Percentiles rank a stretch among this genome's conserved stretches.
These are phyloP conservation scores for Halotydeus destructor DNA, from an alignment of 1,140 invertebrate genomes.

Conservation along the genomic window DNA sequence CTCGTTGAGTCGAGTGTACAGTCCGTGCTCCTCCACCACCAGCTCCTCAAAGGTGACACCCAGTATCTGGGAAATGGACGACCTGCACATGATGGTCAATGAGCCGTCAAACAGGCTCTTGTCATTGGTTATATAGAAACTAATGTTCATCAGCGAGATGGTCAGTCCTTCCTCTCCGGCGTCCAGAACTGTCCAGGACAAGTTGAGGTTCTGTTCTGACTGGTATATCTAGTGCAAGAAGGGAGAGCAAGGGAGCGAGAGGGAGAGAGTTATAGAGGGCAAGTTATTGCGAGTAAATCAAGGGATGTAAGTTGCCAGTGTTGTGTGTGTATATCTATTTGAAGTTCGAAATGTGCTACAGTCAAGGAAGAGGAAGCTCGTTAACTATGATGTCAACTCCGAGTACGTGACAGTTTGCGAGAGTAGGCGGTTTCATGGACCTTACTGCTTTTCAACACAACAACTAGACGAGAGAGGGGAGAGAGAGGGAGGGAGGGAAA, in stretches of 20 bases:
- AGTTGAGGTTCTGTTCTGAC: constrained; percentile 1
- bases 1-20: not conserved
- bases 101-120: constrained; percentile 1
- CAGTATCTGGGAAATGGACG: constrained; percentile 4
- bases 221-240: constrained; percentile 1
- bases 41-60: constrained; percentile 5
- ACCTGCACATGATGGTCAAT: not conserved
- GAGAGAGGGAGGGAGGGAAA: no score
- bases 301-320: no score
- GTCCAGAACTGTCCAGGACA: not conserved
- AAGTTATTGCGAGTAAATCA: no score
- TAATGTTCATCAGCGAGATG: constrained; percentile 1
- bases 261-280: no score
- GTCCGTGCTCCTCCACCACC: constrained; percentile 4
- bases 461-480: no score
- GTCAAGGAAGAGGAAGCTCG: no score
- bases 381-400: no score
- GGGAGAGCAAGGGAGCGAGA: no score
- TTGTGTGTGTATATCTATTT: no score
- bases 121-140: not conserved
- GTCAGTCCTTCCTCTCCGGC: not conserved
- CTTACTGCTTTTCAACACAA: no score
- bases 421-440: no score
- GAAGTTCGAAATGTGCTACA: not conserved
- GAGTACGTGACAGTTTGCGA: no score